Evolutionary conservation across 2,113 vertebrate genomes (phyloP).

Genomic region (Alouatta palliata): DNA sequence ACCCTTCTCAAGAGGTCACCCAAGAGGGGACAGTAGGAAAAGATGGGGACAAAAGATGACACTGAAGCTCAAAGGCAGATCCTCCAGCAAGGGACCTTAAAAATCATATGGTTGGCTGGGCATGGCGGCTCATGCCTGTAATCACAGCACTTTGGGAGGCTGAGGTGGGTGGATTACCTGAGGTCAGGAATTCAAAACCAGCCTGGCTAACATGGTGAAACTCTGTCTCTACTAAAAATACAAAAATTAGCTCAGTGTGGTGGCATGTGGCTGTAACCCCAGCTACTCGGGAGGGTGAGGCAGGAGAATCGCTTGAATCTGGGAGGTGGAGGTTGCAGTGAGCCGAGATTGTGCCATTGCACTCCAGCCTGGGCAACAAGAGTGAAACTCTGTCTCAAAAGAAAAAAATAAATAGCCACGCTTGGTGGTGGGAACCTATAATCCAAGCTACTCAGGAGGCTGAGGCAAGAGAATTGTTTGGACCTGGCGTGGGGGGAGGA

Average conservation of each 20-base stretch:
- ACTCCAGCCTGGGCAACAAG: neutral
- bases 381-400: neutral
- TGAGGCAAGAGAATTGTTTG: neutral
- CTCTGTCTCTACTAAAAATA: neutral
- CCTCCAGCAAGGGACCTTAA: neutral
- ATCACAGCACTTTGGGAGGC: neutral
- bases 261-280: neutral
- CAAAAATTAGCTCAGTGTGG: neutral
- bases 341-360: neutral
- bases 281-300: neutral
- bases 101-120: neutral
- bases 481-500: fast-evolving
- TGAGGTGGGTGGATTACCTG: neutral
- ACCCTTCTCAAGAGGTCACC: neutral
- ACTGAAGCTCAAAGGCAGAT: neutral
- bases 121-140: neutral
- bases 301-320: neutral
- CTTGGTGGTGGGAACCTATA: neutral
- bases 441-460: neutral
- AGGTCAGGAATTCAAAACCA: neutral
- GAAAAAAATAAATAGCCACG: neutral
- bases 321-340: neutral
- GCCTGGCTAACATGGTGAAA: neutral
- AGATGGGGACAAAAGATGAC: neutral
- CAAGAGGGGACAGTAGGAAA: neutral